Evolutionary conservation across 1,140 invertebrate genomes (phyloP).

Genomic region (Drosophila neocordata): DNA sequence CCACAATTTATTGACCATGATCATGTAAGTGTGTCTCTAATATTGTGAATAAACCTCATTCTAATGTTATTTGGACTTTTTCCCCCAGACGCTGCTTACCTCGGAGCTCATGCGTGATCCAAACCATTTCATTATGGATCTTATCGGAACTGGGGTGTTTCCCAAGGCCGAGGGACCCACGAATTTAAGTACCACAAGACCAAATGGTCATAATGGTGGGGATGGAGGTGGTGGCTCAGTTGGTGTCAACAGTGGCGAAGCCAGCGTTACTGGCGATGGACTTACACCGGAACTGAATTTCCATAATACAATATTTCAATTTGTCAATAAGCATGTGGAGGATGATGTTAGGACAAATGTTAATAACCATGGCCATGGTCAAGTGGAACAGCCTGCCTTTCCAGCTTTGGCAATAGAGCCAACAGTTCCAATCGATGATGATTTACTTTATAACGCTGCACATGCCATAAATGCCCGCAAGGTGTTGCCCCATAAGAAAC

Average conservation of each 20-base stretch:
- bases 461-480: constrained; percentile 65
- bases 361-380: constrained; percentile 2
- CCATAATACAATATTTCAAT: constrained; percentile 69
- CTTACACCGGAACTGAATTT: constrained; percentile 66
- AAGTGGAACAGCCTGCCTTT: constrained; percentile 45
- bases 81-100: constrained; percentile 62
- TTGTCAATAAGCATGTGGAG: constrained; percentile 63
- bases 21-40: constrained; percentile 10
- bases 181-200: constrained; percentile 50
- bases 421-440: constrained; percentile 68
- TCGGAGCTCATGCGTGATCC: constrained; percentile 59
- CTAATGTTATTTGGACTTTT: neutral
- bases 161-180: constrained; percentile 62
- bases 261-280: constrained; percentile 37
- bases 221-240: neutral
- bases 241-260: constrained; percentile 3
- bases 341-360: constrained; percentile 27
- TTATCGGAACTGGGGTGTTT: constrained; percentile 56
- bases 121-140: constrained; percentile 70
- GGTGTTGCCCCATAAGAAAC: constrained; percentile 84
- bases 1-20: constrained; percentile 76
- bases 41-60: too few relatives aligned
- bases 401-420: constrained; percentile 61
- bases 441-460: constrained; percentile 45
- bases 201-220: neutral